These are phyloP conservation scores for Stramonita haemastoma DNA, from an alignment of 2,888 invertebrate species.

Conservation along the genomic window DNA sequence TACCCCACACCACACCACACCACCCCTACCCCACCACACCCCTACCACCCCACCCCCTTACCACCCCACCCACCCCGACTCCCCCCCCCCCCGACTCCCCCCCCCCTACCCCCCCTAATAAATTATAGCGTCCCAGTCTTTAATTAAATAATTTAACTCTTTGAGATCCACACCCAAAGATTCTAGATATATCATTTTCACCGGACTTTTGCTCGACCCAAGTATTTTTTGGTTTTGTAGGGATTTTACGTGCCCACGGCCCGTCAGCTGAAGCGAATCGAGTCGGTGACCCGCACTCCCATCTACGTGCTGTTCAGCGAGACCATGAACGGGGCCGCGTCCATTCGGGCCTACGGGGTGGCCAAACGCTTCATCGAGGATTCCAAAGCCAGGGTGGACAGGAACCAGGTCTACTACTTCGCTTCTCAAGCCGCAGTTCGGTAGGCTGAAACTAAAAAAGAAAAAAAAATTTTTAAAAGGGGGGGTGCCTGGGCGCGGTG, in stretches of 20 bases:
- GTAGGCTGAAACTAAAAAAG: constrained; percentile 5
- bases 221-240: constrained; percentile 53
- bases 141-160: too few species aligned
- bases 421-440: constrained; percentile 65
- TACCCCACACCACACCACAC: too few species aligned
- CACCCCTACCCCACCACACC: too few species aligned
- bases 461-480: background rate
- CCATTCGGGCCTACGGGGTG: constrained; percentile 73
- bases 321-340: constrained; percentile 79
- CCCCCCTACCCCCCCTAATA: too few species aligned
- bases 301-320: constrained; percentile 77
- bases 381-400: constrained; percentile 68
- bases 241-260: constrained; percentile 79
- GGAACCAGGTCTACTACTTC: constrained; percentile 84
- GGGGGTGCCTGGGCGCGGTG: too few species aligned
- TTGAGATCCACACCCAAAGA: too few species aligned
- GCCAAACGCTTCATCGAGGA: constrained; percentile 64
- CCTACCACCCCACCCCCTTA: too few species aligned
- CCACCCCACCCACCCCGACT: too few species aligned
- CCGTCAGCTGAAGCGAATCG: constrained; percentile 74
- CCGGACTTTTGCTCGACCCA: too few species aligned
- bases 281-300: constrained; percentile 74
- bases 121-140: too few species aligned
- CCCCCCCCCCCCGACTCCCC: too few species aligned
- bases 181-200: too few species aligned